Percentiles rank a stretch among this genome's conserved stretches.
These are phyloP conservation scores for Salticus scenicus DNA, from an alignment of 2,888 invertebrate species.

Conservation along the genomic window DNA sequence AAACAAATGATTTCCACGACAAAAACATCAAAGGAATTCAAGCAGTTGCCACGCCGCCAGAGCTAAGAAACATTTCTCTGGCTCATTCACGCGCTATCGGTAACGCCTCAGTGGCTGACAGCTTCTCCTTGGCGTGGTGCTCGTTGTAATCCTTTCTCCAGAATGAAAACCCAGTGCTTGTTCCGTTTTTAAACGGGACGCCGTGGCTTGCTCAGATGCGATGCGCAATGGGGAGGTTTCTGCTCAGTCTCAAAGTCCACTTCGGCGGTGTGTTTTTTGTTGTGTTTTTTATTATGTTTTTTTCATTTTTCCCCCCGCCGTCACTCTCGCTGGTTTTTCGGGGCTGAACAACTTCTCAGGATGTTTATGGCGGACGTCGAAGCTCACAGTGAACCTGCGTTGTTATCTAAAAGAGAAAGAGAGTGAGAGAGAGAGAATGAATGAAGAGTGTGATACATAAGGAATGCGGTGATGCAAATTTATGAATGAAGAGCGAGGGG, in stretches of 20 bases:
- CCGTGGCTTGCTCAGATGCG: conserved; percentile 48
- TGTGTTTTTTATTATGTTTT: conserved; percentile 4
- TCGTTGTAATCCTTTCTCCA: conserved; percentile 34
- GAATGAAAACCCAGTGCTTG: conserved; percentile 27
- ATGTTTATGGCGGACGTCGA: conserved; percentile 26
- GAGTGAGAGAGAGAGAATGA: conserved; percentile 1
- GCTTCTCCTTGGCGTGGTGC: neutral
- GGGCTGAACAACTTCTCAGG: conserved; percentile 20
- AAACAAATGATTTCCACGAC: neutral
- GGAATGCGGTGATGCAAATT: conserved; percentile 10
- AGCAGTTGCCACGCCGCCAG: neutral
- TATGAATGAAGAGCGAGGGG: neutral
- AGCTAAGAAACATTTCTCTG: neutral
- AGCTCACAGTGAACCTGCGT: neutral
- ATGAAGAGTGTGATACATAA: neutral
- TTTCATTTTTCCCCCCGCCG: conserved; percentile 3
- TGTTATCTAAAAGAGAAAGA: neutral
- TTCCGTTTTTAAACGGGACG: conserved; percentile 56
- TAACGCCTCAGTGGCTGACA: neutral
- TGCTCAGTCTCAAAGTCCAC: conserved; percentile 52
- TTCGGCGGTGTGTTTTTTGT: neutral
- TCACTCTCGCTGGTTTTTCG: conserved; percentile 18
- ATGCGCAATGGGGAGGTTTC: conserved; percentile 42
- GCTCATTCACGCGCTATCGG: neutral
- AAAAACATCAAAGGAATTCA: neutral